Percentiles rank a stretch among this genome's conserved stretches.
Evolutionary conservation across 1,140 invertebrate species (phyloP).

Genomic region (Nephotettix cincticeps): DNA sequence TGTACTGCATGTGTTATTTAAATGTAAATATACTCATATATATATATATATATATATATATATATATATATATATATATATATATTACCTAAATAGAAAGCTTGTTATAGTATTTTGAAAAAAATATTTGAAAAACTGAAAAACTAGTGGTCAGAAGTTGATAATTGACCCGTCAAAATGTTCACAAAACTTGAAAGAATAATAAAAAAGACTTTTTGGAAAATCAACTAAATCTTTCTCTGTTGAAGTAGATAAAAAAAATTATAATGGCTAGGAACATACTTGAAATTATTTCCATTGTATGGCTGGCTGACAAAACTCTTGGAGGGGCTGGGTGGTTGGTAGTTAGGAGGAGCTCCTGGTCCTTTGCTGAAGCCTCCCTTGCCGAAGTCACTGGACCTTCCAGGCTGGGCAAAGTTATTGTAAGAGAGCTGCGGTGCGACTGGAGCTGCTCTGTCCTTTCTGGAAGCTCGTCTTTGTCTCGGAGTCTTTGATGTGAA

Average conservation of each 20-base stretch:
- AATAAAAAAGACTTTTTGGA: background rate
- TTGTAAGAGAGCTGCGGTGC: background rate
- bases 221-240: too few relatives aligned
- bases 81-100: too few relatives aligned
- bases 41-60: too few relatives aligned
- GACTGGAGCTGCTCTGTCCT: background rate
- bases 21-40: too few relatives aligned
- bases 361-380: background rate
- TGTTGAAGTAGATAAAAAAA: too few relatives aligned
- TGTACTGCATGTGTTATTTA: too few relatives aligned
- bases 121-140: too few relatives aligned
- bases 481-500: background rate
- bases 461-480: background rate
- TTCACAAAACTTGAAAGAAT: too few relatives aligned
- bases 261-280: background rate
- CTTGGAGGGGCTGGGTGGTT: background rate
- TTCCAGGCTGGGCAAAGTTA: background rate
- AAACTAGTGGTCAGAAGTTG: too few relatives aligned
- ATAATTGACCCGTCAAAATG: too few relatives aligned
- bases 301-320: background rate
- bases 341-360: background rate
- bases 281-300: slow-evolving; percentile 1
- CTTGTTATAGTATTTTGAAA: too few relatives aligned
- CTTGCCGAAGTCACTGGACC: background rate
- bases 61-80: too few relatives aligned